Evolutionary conservation across 2,113 vertebrate genomes (phyloP), one percentile per base, ranked within the genome.

Genomic region (Synodontis membranacea): DNA sequence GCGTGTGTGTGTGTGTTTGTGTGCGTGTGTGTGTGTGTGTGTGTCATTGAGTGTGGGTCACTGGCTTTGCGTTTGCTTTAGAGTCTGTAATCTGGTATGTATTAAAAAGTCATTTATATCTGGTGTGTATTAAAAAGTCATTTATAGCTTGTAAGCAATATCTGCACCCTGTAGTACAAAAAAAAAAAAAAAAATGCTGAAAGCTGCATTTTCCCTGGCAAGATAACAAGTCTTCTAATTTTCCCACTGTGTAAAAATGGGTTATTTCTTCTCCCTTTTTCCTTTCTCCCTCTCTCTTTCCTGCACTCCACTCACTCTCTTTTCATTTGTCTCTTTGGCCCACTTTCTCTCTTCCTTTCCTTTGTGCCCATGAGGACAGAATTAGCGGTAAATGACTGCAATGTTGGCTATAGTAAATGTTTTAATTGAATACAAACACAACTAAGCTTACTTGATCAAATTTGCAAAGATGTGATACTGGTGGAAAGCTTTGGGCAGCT

Each of bases 181-280:
- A 31, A 56, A 54, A 52, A 76, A 48, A 88, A 84, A 85, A 80
- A 83, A 92, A 90, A 89, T 90, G 90, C 91, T 92, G 91, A 92
- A 93, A 91, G 80, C 86, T 66, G 91, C 91, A 93, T 92, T 50
- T 93, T 93, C 83, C 54, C 56, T 23, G 44, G 85, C 54, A 87
- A 92, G 91, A 91, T 92, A 92, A 93, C 91, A 91, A 92, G 89
- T 89, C 93, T 88, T 88, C 88, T 88, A 84, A 72, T 86, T 89
- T 90, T 86, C 74, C 83, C 81, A 87, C 81, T 39, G 81, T 82
- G 84, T 81, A 72, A 87, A 89, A 83, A 84, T 86, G 74, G 87
- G 86, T 89, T 88, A 86, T 89, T 90, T 85, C 84, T 87, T 85
- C 68, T 48, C 78, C 44, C 76, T 52, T 76, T 81, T 84, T 28